Evolutionary conservation across 2,113 vertebrate genomes (phyloP).

Genomic region (Hippocampus zosterae): DNA sequence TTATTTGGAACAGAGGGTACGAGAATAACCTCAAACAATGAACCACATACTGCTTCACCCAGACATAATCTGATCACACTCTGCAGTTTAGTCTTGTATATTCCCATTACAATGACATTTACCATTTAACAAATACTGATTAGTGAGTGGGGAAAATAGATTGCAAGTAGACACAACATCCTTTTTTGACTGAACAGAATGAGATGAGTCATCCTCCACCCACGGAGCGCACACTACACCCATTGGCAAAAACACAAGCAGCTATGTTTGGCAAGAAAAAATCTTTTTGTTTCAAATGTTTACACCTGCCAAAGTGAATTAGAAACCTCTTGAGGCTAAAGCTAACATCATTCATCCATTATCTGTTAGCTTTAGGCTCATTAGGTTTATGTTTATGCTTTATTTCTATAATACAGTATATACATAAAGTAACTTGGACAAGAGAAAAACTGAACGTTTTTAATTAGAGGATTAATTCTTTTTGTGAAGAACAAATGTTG

Average conservation of each 20-base stretch:
- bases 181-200: slow-evolving; percentile 10
- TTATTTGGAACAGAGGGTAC: neutral
- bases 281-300: too few relatives aligned
- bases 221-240: neutral
- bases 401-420: too few relatives aligned
- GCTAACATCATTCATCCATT: too few relatives aligned
- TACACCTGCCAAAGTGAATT: too few relatives aligned
- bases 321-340: too few relatives aligned
- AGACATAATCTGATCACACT: neutral
- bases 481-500: too few relatives aligned
- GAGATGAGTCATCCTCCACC: neutral
- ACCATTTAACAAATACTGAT: neutral
- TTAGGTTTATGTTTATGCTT: too few relatives aligned
- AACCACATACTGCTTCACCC: neutral
- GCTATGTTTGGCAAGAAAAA: too few relatives aligned
- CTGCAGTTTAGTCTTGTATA: neutral
- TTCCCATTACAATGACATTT: neutral
- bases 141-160: slow-evolving; percentile 10
- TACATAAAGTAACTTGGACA: too few relatives aligned
- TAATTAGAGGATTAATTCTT: too few relatives aligned
- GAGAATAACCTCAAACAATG: neutral
- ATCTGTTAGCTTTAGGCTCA: too few relatives aligned
- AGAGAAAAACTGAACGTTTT: too few relatives aligned
- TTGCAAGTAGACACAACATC: slow-evolving; percentile 21
- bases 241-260: neutral